Conservation (phyloP, 2,888 invertebrate species). For the Ethmia dodecea region DNA sequence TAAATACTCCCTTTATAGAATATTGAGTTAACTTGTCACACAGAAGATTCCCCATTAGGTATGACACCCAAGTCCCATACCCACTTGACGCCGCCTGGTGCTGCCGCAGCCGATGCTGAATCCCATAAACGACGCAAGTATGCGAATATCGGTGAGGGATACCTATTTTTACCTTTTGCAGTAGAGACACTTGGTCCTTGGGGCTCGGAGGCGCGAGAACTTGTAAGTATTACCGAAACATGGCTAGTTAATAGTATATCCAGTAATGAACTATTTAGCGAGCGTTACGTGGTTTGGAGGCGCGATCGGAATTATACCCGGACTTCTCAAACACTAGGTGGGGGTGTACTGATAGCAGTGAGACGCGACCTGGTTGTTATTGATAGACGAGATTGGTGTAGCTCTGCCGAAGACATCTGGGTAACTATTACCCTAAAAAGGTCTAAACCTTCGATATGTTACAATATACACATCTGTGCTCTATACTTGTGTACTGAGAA, state of each 20-base stretch:
- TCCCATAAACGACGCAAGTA: too few species aligned
- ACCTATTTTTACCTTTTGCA: too few species aligned
- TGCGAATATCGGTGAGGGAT: too few species aligned
- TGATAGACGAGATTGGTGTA: background rate
- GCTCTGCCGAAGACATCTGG: conserved; percentile 3
- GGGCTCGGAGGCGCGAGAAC: too few species aligned
- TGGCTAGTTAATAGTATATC: conserved; percentile 9
- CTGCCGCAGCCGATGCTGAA: too few species aligned
- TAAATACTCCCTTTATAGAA: too few species aligned
- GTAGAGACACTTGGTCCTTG: too few species aligned
- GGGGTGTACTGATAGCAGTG: conserved; percentile 6
- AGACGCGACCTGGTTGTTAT: background rate
- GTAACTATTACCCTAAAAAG: background rate
- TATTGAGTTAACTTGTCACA: too few species aligned
- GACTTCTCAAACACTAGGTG: conserved; percentile 5
- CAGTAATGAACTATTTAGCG: conserved; percentile 10
- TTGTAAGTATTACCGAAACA: conserved; percentile 10
- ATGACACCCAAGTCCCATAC: too few species aligned
- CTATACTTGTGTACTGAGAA: conserved; percentile 1
- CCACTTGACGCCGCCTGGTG: too few species aligned
- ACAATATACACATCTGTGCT: conserved; percentile 3
- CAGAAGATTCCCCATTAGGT: too few species aligned
- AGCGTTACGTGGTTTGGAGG: conserved; percentile 10
- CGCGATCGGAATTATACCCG: conserved; percentile 9
- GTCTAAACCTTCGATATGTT: background rate